Evolutionary conservation across 1,140 invertebrate species (phyloP), one percentile per base, ranked within the genome.

Genomic region (Lepidostoma basale): DNA sequence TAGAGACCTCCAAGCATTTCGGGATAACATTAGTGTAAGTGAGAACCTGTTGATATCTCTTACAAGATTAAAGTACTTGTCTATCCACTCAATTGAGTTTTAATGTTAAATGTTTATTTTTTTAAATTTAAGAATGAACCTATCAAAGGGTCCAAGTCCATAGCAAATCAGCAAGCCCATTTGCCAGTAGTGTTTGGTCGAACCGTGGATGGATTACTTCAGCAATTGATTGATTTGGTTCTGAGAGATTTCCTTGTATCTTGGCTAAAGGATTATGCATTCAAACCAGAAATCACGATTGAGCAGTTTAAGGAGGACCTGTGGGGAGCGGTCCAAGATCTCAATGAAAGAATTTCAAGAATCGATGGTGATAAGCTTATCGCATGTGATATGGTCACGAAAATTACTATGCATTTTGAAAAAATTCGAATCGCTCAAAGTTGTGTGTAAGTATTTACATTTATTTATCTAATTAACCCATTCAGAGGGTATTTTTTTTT

Each of bases 321-420:
- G 25, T 95, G 93, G 93, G 87, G 88, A 65, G 88, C 88, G 23
- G 84, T 92, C 65, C 87, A 92, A 76, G 91, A 88, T 79, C 77
- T 95, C 10, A 88, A 92, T 75, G 88, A 90, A 18, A 84, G 90
- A 69, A 78, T 94, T 18, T 82, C 85, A 1, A 86, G 87, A 76
- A 85, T 96, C 44, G 93, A 96, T 81, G 88, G 90, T 23, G 89
- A 93, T 45, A 92, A 92, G 78, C 81, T 96, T 18, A 86, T 96
- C 39, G 92, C 93, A 3, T 88, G 87, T 75, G 92, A 92, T 79
- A 89, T 95, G 78, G 88, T 94, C 2, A 87, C 85, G 42, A 89
- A 87, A 77, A 87, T 95, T 6, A 92, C 91, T 26, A 85, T 88
- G 67, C 94, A 97, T 85, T 92, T 95, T 82, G 92, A 93, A 77